Percentiles rank a stretch among this genome's conserved stretches.
phyloP scores from a whole-genome alignment of 2,888 invertebrate genomes.

The Heliconius hortense region DNA sequence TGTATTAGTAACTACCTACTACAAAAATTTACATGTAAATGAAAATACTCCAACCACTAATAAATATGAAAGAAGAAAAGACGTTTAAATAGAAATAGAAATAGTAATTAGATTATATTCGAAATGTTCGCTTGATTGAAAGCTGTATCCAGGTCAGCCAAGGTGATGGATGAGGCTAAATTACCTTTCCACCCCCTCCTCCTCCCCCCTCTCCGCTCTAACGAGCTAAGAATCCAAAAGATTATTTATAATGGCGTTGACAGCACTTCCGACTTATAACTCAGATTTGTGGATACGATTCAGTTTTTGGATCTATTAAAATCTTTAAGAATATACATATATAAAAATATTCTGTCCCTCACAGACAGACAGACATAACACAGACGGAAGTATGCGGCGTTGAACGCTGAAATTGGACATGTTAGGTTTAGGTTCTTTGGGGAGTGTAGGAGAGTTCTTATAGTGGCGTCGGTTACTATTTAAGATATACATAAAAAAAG shows the following conservation, averaged over 20 bases:
- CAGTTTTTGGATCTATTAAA: slow-evolving; percentile 20
- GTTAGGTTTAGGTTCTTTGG: neutral
- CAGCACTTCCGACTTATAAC: slow-evolving; percentile 72
- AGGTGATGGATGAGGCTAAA: slow-evolving; percentile 75
- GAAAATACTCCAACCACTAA: neutral
- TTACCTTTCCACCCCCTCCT: slow-evolving; percentile 57
- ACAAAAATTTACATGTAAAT: neutral
- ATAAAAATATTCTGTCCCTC: neutral
- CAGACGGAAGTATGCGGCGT: neutral
- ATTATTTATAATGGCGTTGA: slow-evolving; percentile 75
- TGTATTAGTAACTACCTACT: too few species aligned
- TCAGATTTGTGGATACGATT: slow-evolving; percentile 55
- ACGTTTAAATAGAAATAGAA: slow-evolving; percentile 36
- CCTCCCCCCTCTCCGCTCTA: slow-evolving; percentile 49
- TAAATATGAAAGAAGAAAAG: slow-evolving; percentile 10
- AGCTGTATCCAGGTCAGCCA: slow-evolving; percentile 65
- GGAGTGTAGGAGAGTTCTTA: neutral
- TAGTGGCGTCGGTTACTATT: too few species aligned
- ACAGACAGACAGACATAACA: neutral
- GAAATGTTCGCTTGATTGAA: slow-evolving; percentile 63
- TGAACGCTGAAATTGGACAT: neutral
- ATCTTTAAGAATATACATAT: neutral
- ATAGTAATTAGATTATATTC: slow-evolving; percentile 48
- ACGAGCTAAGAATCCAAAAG: slow-evolving; percentile 69
- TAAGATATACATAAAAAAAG: too few species aligned